Base-by-base conservation (phyloP, 2,113 vertebrate species). In the Melanotaenia duboulayi region DNA sequence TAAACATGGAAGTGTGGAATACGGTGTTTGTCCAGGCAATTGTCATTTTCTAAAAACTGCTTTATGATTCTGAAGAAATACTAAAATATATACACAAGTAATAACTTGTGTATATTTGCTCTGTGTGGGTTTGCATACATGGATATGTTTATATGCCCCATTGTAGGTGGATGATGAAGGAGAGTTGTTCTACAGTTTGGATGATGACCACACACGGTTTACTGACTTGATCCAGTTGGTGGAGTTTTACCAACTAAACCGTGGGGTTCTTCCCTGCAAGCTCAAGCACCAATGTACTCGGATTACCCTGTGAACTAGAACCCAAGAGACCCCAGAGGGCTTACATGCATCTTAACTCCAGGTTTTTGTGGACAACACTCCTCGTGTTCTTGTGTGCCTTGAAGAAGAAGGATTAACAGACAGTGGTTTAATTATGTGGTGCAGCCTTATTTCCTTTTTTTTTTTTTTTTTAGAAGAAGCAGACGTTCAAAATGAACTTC, bases 181-280 rank as follows among this genome's bases (percentile, higher is more conserved):
- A 9, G 95, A 96, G 61, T 85, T 95, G 11, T 96, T 96, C 89
- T 96, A 96, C 91, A 97, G 95, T n/a, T 93, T 98, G 82, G 97
- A 99, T 71, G 97, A 99, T 2, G 96, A 95, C 70, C 95, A 97
- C 83, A 99, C 97, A 0, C 95, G 94, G 69, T 99, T 99, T 90
- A 95, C 94, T 37, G 97, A 99, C 94, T 95, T 99, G 82, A 97
- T 97, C 83, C 98, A 99, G 91, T 90, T 99, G 77, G 97, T 99
- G 90, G 98, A 99, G 85, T 99, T 99, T 85, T 97, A 99, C 90
- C 97, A 97, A 66, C 95, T 99, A 71, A 99, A 99, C 92, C 96
- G 95, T 76, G 97, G 96, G 7, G 93, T 96, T 56, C 92, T 99
- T 83, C 97, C 98, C 82, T 98, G 96, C 93, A 98, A 95, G 87